Evolutionary conservation across 2,888 invertebrate genomes (phyloP), one percentile per base, ranked within the genome.

Genomic region (Deladenus siricidicola): DNA sequence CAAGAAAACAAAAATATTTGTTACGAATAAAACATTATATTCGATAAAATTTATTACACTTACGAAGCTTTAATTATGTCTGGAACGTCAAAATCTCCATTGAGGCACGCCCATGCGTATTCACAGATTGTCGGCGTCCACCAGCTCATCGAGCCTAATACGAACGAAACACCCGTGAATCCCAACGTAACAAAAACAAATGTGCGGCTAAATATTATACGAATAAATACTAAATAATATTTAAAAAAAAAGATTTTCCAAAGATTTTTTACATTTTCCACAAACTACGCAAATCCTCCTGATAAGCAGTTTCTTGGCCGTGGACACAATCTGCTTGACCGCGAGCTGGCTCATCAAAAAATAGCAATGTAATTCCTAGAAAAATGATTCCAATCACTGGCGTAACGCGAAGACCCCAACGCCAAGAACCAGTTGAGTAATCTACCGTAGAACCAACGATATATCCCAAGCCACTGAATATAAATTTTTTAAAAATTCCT

Each of bases 141-240:
- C 75, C 74, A 75, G 1, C 93, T 87, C 44, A 99, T 83, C 0
- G 98, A 90, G 57, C 98, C 98, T 17, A 93, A 88, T 42, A 94
- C 94, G 81, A 96, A 99, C 4, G 94, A 89, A 17, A 98, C 94
- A 80, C 92, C 92, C 0, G 96, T 98, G 80, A 96, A 96, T 52
- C 93, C 96, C 26, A 86, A 83, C 1, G 94, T 89, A 1, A 92
- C 89, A 70, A 90, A 83, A 85, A 98, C 87, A 80, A 93, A 99
- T 69, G 92, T 94, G 56, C 85, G 86, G 80, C 89, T 76, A 58
- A 54, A 55, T 3, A 43, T 29, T 53, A 14, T 53, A 14, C 34
- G n/a, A 23, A n/a, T 45, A 29, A 34, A 34, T 10, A 34, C 39
- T 10, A 6, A 34, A 34, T 34, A 34, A 14, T 14, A 6, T 34